Evolutionary conservation across 2,888 invertebrate genomes (phyloP).

Genomic region (Phania funesta): DNA sequence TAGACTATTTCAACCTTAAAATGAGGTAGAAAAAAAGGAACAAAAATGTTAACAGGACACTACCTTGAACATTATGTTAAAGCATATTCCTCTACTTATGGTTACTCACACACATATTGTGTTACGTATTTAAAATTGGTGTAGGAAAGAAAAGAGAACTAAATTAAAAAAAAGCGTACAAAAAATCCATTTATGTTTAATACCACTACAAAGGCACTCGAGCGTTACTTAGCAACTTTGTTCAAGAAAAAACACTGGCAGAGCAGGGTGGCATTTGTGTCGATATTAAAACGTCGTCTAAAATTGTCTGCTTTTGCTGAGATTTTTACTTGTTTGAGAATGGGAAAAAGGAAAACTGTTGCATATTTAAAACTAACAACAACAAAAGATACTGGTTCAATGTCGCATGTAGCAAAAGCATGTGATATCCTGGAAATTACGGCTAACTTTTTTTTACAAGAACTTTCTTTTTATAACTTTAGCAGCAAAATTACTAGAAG

Average conservation of each 20-base stretch:
- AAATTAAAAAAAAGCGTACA: background rate
- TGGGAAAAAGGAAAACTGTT: constrained; percentile 55
- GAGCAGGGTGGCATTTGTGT: background rate
- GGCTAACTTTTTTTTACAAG: constrained; percentile 1
- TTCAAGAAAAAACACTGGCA: constrained; percentile 7
- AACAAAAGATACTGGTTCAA: constrained; percentile 65
- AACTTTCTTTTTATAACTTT: constrained; percentile 5
- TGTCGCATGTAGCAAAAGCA: constrained; percentile 62
- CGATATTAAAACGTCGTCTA: constrained; percentile 56
- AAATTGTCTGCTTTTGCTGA: constrained; percentile 16
- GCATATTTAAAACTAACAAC: constrained; percentile 55
- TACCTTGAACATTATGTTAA: too few species aligned
- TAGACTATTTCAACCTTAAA: constrained; percentile 53
- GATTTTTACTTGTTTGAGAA: constrained; percentile 10
- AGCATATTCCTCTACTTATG: background rate
- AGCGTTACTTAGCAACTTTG: constrained; percentile 54
- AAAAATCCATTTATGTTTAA: constrained; percentile 67
- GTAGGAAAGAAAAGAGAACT: background rate
- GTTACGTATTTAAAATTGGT: constrained; percentile 26
- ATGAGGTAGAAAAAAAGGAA: constrained; percentile 41
- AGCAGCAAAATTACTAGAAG: constrained; percentile 35
- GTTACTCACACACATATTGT: background rate
- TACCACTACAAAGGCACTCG: constrained; percentile 67
- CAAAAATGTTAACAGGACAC: constrained; percentile 44
- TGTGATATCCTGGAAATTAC: constrained; percentile 23